A percentile compares a stretch with the other conserved stretches of the same genome.
phyloP scores from a whole-genome alignment of 1,140 invertebrate genomes.

The Leptestheria dahalacensis region DNA sequence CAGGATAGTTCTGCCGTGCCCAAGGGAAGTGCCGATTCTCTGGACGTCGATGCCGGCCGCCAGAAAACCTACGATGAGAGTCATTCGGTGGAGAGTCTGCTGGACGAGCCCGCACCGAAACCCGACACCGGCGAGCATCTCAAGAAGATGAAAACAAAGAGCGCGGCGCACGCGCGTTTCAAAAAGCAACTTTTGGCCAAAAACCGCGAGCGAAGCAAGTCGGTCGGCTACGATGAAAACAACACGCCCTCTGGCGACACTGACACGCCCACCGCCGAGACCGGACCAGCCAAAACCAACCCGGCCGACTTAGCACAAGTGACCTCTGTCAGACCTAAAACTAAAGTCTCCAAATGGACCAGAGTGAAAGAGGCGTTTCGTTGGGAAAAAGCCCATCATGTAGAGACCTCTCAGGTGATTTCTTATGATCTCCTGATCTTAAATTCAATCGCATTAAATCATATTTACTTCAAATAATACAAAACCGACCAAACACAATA shows the following conservation, averaged over 20 bases:
- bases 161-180: slow-evolving; percentile 13
- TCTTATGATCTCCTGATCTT: too few species aligned
- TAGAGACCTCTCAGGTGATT: slow-evolving; percentile 12
- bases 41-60: slow-evolving; percentile 16
- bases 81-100: slow-evolving; percentile 3
- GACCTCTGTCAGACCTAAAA: slow-evolving; percentile 16
- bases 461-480: too few species aligned
- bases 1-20: background rate
- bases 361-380: slow-evolving; percentile 65
- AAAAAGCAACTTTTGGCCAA: slow-evolving; percentile 12
- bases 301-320: background rate
- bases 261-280: background rate
- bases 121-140: background rate
- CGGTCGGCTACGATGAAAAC: slow-evolving; percentile 29
- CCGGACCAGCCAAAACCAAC: background rate
- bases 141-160: background rate
- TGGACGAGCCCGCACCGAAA: background rate
- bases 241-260: background rate
- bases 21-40: slow-evolving; percentile 14
- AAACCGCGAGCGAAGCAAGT: slow-evolving; percentile 30
- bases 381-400: slow-evolving; percentile 38
- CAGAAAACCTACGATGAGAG: slow-evolving; percentile 15
- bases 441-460: too few species aligned
- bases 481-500: too few species aligned
- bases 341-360: slow-evolving; percentile 62